A percentile compares a stretch with the other conserved stretches of the same genome.
These are phyloP conservation scores for Eidolon helvum DNA, from an alignment of 2,113 vertebrate species.

Conservation along the genomic window DNA sequence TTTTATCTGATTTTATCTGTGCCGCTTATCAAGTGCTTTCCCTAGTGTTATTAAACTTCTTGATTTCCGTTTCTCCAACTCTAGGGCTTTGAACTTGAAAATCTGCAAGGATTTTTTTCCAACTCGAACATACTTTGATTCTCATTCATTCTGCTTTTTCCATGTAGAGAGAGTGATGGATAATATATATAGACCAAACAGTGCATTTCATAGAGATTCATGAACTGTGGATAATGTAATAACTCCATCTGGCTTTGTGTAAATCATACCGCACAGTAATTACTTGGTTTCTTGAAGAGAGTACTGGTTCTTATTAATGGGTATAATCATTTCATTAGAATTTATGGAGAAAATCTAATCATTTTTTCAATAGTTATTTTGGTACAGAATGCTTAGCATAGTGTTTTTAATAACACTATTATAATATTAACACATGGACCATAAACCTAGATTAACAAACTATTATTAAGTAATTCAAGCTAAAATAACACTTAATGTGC, in stretches of 20 bases:
- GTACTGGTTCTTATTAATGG: slow-evolving; percentile 53
- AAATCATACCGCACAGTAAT: slow-evolving; percentile 43
- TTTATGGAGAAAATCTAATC: slow-evolving; percentile 50
- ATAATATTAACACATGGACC: slow-evolving; percentile 26
- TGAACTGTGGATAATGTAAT: slow-evolving; percentile 71
- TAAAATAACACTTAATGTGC: slow-evolving; percentile 24
- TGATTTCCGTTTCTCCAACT: background rate
- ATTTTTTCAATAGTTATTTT: slow-evolving; percentile 43
- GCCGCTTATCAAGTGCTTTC: background rate
- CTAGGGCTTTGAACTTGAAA: background rate
- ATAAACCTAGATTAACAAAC: slow-evolving; percentile 48
- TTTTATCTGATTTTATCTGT: background rate
- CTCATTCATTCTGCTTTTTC: slow-evolving; percentile 13
- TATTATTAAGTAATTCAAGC: slow-evolving; percentile 52
- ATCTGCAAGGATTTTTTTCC: background rate
- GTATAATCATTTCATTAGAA: slow-evolving; percentile 57
- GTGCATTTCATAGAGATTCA: slow-evolving; percentile 53
- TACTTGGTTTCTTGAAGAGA: slow-evolving; percentile 53
- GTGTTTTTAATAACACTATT: slow-evolving; percentile 41
- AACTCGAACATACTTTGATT: background rate
- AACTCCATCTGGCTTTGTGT: slow-evolving; percentile 63
- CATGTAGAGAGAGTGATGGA: background rate
- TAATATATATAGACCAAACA: background rate
- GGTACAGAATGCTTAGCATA: slow-evolving; percentile 32
- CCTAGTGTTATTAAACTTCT: background rate